Percentiles rank a stretch among this genome's conserved stretches.
Evolutionary conservation across 2,888 invertebrate species (phyloP).

Genomic region (Phyllotreta cruciferae): DNA sequence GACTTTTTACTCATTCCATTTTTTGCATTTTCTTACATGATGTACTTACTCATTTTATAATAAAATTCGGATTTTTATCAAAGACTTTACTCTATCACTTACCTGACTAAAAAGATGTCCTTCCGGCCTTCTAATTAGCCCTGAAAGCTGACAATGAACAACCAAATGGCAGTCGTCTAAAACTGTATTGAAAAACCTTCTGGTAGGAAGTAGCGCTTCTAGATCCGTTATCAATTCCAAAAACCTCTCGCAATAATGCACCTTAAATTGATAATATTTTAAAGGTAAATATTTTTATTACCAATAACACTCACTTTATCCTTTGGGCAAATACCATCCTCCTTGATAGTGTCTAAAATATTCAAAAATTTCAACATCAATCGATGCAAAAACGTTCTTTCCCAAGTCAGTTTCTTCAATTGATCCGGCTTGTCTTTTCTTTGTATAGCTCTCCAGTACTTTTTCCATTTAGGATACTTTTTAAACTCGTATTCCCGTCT

Average conservation of each 20-base stretch:
- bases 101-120: slow-evolving; percentile 94
- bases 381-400: slow-evolving; percentile 82
- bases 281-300: slow-evolving; percentile 12
- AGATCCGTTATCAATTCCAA: slow-evolving; percentile 95
- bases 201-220: slow-evolving; percentile 92
- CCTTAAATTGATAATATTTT: slow-evolving; percentile 55
- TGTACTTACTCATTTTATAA: slow-evolving; percentile 17
- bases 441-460: slow-evolving; percentile 89
- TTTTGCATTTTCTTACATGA: slow-evolving; percentile 12
- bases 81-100: slow-evolving; percentile 55
- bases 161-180: slow-evolving; percentile 95
- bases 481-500: slow-evolving; percentile 87
- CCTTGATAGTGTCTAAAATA: slow-evolving; percentile 77
- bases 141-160: slow-evolving; percentile 84
- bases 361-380: slow-evolving; percentile 88
- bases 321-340: slow-evolving; percentile 66
- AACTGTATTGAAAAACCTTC: slow-evolving; percentile 95
- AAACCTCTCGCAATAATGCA: slow-evolving; percentile 92
- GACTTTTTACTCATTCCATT: slow-evolving; percentile 18
- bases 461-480: slow-evolving; percentile 86
- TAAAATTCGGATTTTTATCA: slow-evolving; percentile 1
- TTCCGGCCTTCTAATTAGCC: slow-evolving; percentile 75
- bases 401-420: slow-evolving; percentile 78
- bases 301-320: slow-evolving; percentile 62
- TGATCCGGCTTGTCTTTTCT: slow-evolving; percentile 81